phyloP scores from a whole-genome alignment of 2,113 vertebrate genomes.

The Hystrix cristata region DNA sequence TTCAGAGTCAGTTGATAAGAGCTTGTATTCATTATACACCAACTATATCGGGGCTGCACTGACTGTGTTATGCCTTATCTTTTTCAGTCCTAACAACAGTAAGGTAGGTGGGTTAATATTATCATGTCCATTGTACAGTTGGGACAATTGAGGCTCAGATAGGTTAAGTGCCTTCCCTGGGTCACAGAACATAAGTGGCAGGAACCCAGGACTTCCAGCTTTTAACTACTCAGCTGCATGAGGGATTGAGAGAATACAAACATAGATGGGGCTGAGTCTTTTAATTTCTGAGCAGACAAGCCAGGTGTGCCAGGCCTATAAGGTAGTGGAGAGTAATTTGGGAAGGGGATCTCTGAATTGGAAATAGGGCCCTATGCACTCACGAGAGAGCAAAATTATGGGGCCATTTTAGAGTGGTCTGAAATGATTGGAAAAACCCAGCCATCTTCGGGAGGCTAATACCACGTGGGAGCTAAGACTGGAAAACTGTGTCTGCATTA shows the following conservation, averaged over 20 bases:
- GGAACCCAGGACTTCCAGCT: neutral
- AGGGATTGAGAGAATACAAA: neutral
- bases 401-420: neutral
- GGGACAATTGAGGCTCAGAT: neutral
- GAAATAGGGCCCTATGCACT: neutral
- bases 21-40: neutral
- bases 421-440: neutral
- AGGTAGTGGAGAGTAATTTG: neutral
- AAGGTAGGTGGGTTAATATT: neutral
- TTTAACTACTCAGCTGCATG: neutral
- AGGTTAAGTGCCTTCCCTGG: neutral
- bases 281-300: neutral
- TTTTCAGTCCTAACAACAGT: neutral
- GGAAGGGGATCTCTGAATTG: neutral
- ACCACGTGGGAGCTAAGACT: rapidly evolving
- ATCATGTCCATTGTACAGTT: neutral
- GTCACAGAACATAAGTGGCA: neutral
- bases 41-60: neutral
- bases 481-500: neutral
- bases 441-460: neutral
- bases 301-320: neutral
- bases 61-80: neutral
- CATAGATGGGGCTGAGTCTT: neutral
- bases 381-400: neutral
- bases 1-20: neutral